These are phyloP conservation scores for Melitaea cinxia DNA, from an alignment of 1,140 invertebrate genomes.

Conservation along the genomic window DNA sequence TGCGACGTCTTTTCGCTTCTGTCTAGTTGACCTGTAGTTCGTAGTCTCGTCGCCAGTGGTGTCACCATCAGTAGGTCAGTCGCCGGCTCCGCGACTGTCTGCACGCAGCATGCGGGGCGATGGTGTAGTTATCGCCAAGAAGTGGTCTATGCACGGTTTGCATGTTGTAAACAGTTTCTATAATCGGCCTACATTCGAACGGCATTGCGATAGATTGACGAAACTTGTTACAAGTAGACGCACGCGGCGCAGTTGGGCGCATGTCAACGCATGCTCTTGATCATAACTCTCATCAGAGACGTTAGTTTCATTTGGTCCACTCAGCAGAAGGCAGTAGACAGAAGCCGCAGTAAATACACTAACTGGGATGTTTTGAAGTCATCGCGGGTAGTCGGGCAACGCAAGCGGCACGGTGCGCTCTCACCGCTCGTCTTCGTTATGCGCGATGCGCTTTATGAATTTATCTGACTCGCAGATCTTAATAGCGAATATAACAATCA, in stretches of 20 bases:
- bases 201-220: conserved; percentile 18
- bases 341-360: background rate
- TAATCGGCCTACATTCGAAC: conserved; percentile 13
- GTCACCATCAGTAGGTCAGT: too few relatives aligned
- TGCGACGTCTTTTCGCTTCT: background rate
- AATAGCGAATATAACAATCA: too few relatives aligned
- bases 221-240: conserved; percentile 3
- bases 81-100: background rate
- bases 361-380: background rate
- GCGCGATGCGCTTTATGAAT: background rate
- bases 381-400: background rate
- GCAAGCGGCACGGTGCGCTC: background rate
- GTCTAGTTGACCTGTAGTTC: too few relatives aligned
- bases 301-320: too few relatives aligned
- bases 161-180: conserved; percentile 22
- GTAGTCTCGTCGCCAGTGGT: too few relatives aligned
- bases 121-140: background rate
- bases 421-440: background rate
- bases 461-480: background rate
- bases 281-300: too few relatives aligned
- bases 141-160: conserved; percentile 3
- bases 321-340: too few relatives aligned
- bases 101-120: too few relatives aligned
- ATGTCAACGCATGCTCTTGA: background rate
- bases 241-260: too few relatives aligned